Evolutionary conservation across 2,888 invertebrate genomes (phyloP), one percentile per base, ranked within the genome.

Genomic region (Pyrrhosoma nymphula): DNA sequence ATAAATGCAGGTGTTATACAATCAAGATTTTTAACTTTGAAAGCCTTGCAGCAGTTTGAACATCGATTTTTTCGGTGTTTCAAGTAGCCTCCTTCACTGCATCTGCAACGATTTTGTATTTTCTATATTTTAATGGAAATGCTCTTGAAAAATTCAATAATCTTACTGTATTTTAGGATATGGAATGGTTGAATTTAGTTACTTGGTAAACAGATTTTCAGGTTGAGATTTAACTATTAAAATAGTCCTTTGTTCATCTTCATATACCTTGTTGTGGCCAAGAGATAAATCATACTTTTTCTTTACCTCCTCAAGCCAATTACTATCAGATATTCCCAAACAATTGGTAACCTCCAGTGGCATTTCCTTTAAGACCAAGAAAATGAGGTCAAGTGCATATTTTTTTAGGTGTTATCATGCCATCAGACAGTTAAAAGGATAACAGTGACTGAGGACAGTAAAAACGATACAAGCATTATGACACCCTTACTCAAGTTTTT

Each of bases 301-400:
- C 63, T 91, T 91, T 63, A 39, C 56, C 14, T 91, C 39, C 35
- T 56, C 56, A 14, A 95, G 47, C 95, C 95, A 95, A 23, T 95
- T 55, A 26, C 60, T 55, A 56, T 95, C 95, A 88, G 95, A 88
- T 39, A 88, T 88, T 47, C 60, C 95, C 14, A 95, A 88, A n/a
- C 95, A 95, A 56, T 95, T 95, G n/a, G 95, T 95, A 4, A 95
- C 88, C 18, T 35, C 60, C 20, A 88, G 26, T 20, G 10, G 23
- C 56, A 60, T 35, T 47, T 88, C 88, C 95, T 95, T 88, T 1
- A 88, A 47, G 47, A 91, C 39, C 23, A 95, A 26, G 69, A 69
- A 69, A 69, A 69, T 26, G 10, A 10, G 18, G n/a, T 1, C 20
- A 6, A n/a, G 26, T 69, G n/a, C 12, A 69, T 26, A 26, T 26